Conservation (phyloP, 2,113 vertebrate genomes). For the Turdus rufiventris region DNA sequence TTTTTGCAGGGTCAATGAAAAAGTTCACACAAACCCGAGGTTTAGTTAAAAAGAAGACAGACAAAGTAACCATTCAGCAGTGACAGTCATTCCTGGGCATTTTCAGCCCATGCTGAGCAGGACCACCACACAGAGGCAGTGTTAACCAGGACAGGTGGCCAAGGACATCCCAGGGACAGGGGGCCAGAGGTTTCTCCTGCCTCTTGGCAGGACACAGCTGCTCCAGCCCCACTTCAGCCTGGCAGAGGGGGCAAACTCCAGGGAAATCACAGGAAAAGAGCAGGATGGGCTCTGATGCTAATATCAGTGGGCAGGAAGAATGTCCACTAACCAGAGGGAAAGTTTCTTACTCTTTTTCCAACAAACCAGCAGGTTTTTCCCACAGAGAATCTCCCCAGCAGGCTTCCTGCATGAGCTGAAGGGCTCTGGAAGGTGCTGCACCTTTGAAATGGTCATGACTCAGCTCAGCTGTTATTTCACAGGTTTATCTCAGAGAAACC, state of each 20-base stretch:
- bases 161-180: background rate
- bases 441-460: background rate
- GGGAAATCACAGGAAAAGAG: background rate
- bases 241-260: background rate
- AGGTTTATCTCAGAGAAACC: background rate
- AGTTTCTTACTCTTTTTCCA: background rate
- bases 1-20: background rate
- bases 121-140: background rate
- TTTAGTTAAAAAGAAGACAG: background rate
- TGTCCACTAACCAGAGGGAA: rapidly evolving
- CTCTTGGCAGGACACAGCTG: background rate
- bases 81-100: rapidly evolving
- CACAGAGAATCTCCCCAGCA: background rate
- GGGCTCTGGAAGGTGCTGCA: background rate
- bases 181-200: no score
- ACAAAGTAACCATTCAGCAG: background rate
- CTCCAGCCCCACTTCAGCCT: background rate
- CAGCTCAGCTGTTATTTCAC: background rate
- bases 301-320: background rate
- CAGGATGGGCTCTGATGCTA: background rate
- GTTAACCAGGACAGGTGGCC: background rate
- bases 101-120: background rate
- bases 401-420: background rate
- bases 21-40: background rate
- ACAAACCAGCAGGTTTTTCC: background rate